A percentile compares a stretch with the other conserved stretches of the same genome.
phyloP scores from a whole-genome alignment of 2,888 invertebrate genomes.

The Mesorhabditis spiculigera region DNA sequence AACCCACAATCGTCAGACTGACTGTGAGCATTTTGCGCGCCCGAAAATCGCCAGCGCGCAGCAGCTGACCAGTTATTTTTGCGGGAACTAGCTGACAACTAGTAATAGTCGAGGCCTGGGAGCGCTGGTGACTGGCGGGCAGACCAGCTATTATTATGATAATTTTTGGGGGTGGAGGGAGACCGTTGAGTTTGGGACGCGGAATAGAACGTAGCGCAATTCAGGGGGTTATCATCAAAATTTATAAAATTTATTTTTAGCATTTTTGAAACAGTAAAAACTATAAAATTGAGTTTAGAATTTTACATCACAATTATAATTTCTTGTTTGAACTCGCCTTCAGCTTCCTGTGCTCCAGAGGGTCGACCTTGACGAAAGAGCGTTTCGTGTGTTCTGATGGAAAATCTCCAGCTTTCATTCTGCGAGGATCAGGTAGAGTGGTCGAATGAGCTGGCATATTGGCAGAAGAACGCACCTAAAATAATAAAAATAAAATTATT shows the following conservation, averaged over 20 bases:
- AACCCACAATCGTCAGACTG: no score
- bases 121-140: no score
- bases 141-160: no score
- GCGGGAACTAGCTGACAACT: no score
- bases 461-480: conserved; percentile 42
- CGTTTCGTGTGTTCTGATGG: conserved; percentile 49
- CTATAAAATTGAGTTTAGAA: no score
- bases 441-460: conserved; percentile 43
- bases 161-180: background rate
- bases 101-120: no score
- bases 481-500: background rate
- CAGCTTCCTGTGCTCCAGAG: conserved; percentile 53
- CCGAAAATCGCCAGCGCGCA: no score
- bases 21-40: no score
- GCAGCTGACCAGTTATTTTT: no score
- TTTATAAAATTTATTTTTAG: no score
- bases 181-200: background rate
- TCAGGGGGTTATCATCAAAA: background rate
- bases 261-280: no score
- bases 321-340: conserved; percentile 24
- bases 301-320: no score
- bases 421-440: conserved; percentile 33
- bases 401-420: conserved; percentile 49
- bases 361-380: conserved; percentile 53
- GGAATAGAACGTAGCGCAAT: background rate